Evolutionary conservation across 2,113 vertebrate genomes (phyloP).

Genomic region (Lipophrys pholis): DNA sequence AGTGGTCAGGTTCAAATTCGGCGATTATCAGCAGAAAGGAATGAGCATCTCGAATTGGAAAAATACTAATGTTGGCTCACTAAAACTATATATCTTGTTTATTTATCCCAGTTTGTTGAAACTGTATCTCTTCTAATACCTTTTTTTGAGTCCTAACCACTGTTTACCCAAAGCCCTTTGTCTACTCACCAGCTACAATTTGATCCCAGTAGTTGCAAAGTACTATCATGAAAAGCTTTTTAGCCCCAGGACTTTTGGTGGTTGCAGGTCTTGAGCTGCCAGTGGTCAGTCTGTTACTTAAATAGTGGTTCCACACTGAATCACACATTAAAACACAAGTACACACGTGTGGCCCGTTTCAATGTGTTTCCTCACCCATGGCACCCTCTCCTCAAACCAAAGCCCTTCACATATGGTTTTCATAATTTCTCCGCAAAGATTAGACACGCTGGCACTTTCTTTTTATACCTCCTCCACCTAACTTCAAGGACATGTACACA

Average conservation of each 20-base stretch:
- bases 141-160: not conserved
- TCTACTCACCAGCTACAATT: too few species aligned
- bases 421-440: constrained; percentile 46
- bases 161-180: not conserved
- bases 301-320: not conserved
- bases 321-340: too few species aligned
- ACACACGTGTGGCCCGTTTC: too few species aligned
- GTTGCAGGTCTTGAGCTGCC: not conserved
- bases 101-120: too few species aligned
- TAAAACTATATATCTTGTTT: too few species aligned
- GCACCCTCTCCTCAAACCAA: constrained; percentile 13
- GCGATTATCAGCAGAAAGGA: too few species aligned
- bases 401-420: constrained; percentile 39
- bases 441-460: constrained; percentile 42
- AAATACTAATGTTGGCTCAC: too few species aligned
- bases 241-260: too few species aligned
- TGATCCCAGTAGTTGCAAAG: too few species aligned
- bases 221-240: too few species aligned
- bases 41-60: too few species aligned
- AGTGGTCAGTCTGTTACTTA: constrained; percentile 12
- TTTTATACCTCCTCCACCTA: constrained; percentile 38
- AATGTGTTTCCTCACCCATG: constrained; percentile 12
- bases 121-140: not conserved
- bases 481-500: constrained; percentile 48
- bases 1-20: too few species aligned